phyloP scores from a whole-genome alignment of 2,797 vertebrate species.

The Tenualosa thibaudeaui region DNA sequence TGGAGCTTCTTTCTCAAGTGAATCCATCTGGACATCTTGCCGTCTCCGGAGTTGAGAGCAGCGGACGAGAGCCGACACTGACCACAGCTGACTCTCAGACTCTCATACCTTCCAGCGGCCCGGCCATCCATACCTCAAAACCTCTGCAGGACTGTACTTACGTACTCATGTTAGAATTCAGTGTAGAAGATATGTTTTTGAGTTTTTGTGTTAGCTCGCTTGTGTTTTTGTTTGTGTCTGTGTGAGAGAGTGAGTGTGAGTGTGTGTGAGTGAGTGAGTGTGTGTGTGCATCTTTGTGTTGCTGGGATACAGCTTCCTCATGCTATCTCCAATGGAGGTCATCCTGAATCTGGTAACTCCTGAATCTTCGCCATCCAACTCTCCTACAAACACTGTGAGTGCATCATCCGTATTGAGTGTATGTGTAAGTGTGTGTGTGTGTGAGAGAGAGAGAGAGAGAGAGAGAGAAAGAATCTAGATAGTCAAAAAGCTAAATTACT shows the following conservation, averaged over 20 bases:
- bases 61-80: background rate
- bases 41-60: constrained; percentile 11
- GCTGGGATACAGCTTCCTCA: constrained; percentile 16
- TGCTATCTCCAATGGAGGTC: constrained; percentile 72
- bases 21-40: constrained; percentile 29
- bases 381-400: constrained; percentile 66
- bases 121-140: background rate
- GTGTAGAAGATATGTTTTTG: constrained; percentile 19
- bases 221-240: background rate
- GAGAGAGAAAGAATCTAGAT: background rate
- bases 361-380: constrained; percentile 63
- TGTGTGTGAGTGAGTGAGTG: background rate
- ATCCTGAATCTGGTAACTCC: constrained; percentile 76
- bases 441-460: constrained; percentile 22
- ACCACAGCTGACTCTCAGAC: background rate
- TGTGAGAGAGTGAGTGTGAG: background rate
- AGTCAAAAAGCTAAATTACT: background rate
- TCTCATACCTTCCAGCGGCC: background rate
- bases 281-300: background rate
- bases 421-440: constrained; percentile 28
- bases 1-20: constrained; percentile 29
- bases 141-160: background rate
- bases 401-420: background rate
- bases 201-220: constrained; percentile 24
- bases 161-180: background rate